Conservation (phyloP, 2,113 vertebrate species). For the Marmota flaviventris region DNA sequence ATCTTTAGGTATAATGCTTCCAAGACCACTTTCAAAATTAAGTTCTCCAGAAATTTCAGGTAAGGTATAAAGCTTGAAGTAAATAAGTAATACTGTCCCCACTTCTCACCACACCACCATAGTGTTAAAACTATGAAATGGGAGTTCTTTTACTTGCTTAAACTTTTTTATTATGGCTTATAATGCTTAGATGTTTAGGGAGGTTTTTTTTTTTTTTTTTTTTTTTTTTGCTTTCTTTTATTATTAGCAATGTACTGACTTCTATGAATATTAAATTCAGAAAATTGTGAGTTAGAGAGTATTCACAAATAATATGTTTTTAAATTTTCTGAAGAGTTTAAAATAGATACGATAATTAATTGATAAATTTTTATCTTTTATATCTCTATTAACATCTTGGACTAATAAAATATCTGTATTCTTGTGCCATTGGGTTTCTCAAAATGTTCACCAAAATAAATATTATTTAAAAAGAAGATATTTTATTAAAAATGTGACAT, state of each 20-base stretch:
- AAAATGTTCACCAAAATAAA: neutral
- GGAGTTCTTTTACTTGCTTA: neutral
- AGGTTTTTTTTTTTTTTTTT: no score
- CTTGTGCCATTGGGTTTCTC: neutral
- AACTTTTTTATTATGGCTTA: neutral
- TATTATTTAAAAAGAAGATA: neutral
- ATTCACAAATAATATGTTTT: neutral
- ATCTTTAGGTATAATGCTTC: neutral
- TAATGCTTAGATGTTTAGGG: neutral
- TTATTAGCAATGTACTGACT: neutral
- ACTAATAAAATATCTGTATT: neutral
- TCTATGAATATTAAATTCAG: neutral
- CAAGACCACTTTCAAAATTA: constrained; percentile 4
- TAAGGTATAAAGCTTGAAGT: neutral
- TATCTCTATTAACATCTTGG: neutral
- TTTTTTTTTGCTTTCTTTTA: neutral
- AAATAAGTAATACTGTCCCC: neutral
- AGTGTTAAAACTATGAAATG: neutral
- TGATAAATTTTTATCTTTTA: neutral
- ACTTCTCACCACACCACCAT: no score
- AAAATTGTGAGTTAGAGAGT: neutral
- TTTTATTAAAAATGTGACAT: neutral
- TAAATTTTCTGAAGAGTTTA: neutral
- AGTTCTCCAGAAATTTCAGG: neutral
- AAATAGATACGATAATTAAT: neutral